Evolutionary conservation across 2,888 invertebrate species (phyloP).

Genomic region (Apodemia mormo): DNA sequence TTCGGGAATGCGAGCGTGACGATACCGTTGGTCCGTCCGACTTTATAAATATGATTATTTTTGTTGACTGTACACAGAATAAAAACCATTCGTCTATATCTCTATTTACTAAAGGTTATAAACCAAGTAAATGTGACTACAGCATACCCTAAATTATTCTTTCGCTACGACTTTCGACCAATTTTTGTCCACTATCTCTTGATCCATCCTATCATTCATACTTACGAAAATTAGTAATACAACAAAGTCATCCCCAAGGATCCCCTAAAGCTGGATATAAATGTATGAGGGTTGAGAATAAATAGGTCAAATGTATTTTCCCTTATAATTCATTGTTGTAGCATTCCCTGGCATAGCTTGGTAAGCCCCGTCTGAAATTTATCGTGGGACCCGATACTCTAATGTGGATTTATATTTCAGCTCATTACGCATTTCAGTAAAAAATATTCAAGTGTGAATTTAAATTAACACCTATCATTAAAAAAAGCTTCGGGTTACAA

Average conservation of each 20-base stretch:
- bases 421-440: slow-evolving; percentile 18
- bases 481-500: too few species aligned
- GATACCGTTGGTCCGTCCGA: too few species aligned
- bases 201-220: slow-evolving; percentile 35
- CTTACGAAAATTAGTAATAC: slow-evolving; percentile 24
- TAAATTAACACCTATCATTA: slow-evolving; percentile 1
- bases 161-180: slow-evolving; percentile 36
- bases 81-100: slow-evolving; percentile 4
- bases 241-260: slow-evolving; percentile 27
- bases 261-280: slow-evolving; percentile 35
- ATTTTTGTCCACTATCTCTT: slow-evolving; percentile 35
- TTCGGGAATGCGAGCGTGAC: too few species aligned
- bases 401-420: slow-evolving; percentile 47
- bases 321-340: slow-evolving; percentile 65
- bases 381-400: slow-evolving; percentile 51
- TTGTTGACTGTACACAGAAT: not conserved
- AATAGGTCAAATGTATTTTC: slow-evolving; percentile 71
- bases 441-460: slow-evolving; percentile 12
- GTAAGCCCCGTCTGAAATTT: slow-evolving; percentile 63
- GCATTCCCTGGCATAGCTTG: slow-evolving; percentile 64
- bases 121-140: slow-evolving; percentile 13
- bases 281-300: slow-evolving; percentile 47
- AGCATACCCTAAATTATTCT: slow-evolving; percentile 39
- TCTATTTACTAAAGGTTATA: slow-evolving; percentile 11
- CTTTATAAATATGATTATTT: too few species aligned